These are phyloP conservation scores for Caenorhabditis elegans DNA, from an alignment of 1,140 invertebrate species.

Conservation along the genomic window DNA sequence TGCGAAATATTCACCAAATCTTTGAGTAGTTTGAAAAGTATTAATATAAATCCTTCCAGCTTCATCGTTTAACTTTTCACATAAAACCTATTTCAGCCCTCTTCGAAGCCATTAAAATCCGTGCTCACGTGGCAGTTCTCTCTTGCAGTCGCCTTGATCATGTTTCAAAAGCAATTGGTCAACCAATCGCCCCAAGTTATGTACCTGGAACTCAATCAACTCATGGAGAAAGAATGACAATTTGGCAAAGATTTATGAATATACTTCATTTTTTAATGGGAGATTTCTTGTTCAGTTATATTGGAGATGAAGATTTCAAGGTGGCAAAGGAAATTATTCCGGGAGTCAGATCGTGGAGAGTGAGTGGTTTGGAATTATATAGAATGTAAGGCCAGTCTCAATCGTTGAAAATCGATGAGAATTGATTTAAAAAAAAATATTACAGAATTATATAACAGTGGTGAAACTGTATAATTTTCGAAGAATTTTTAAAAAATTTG, in stretches of 20 bases:
- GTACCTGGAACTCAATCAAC: conserved; percentile 18
- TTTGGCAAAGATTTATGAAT: background rate
- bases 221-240: background rate
- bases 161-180: background rate
- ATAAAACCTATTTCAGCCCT: background rate
- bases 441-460: too few relatives aligned
- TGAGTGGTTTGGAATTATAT: background rate
- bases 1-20: too few relatives aligned
- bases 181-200: conserved; percentile 25
- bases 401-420: too few relatives aligned
- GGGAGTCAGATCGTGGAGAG: background rate
- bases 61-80: too few relatives aligned
- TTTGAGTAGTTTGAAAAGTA: too few relatives aligned
- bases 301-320: background rate
- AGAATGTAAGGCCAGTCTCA: too few relatives aligned
- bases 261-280: background rate
- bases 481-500: too few relatives aligned
- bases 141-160: conserved; percentile 1
- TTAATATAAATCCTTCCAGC: too few relatives aligned
- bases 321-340: background rate
- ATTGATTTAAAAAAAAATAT: too few relatives aligned
- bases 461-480: too few relatives aligned
- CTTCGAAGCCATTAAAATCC: conserved; percentile 9
- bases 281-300: background rate
- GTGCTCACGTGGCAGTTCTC: background rate